Conservation (phyloP, 1,140 invertebrate genomes). For the Ips typographus region DNA sequence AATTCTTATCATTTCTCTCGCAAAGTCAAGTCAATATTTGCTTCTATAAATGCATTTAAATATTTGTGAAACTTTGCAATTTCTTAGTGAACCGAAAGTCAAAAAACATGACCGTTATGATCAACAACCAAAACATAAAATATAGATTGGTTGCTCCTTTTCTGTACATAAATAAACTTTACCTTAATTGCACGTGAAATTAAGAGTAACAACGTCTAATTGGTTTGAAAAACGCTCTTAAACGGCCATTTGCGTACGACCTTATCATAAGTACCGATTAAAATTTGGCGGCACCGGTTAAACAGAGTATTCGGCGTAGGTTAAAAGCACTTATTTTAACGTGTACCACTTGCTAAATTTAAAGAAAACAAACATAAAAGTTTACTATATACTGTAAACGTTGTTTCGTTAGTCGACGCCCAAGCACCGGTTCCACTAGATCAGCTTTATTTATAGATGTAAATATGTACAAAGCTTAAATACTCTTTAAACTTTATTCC, state of each 20-base stretch:
- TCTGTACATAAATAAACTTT: no score
- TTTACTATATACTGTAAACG: conserved; percentile 21
- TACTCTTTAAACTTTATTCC: no score
- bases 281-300: conserved; percentile 14
- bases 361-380: conserved; percentile 24
- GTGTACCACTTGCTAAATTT: conserved; percentile 23
- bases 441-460: conserved; percentile 22
- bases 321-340: conserved; percentile 18
- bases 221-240: neutral
- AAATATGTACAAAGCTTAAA: neutral
- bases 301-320: conserved; percentile 10
- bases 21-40: no score
- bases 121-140: no score
- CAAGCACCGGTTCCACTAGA: conserved; percentile 10
- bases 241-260: neutral
- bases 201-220: neutral
- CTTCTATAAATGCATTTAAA: no score
- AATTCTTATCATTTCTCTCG: no score
- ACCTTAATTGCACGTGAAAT: neutral
- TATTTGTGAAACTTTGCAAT: no score
- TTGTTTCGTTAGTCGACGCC: conserved; percentile 8
- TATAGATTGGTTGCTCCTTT: no score
- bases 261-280: neutral
- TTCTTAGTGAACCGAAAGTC: no score
- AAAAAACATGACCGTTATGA: no score